Base-by-base conservation (phyloP, 2,113 vertebrate genomes). In the Cyprinodon brontotheroides region DNA sequence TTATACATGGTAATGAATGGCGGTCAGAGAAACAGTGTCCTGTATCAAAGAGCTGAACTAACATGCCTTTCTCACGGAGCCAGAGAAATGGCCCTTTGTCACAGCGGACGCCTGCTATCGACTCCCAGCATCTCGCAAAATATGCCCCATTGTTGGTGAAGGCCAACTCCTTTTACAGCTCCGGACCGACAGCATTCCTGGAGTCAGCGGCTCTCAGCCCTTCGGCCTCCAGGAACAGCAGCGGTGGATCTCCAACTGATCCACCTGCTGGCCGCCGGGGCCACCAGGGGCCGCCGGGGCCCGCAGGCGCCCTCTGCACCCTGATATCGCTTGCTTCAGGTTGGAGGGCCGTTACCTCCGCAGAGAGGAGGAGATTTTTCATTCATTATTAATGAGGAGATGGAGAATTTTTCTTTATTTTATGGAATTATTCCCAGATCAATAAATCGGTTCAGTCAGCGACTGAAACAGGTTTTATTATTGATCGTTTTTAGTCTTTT, bases 1-100 rank as follows among this genome's bases (percentile, higher is more conserved):
- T 96, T 96, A 94, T 95, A 93, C 95, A 94, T 95, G 95, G 93
- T 95, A 95, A 95, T 96, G 94, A 97, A 96, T 95, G 95, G 93
- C 90, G 91, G 93, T 96, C 94, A 95, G 95, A 96, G 96, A 94
- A 95, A 95, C 94, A 93, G 95, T 95, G 94, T 96, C 94, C 93
- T 86, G 91, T 90, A 79, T 92, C 89, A 88, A 93, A 92, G 93
- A 87, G 91, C 94, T 92, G 92, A 95, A 96, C 96, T 96, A 96
- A 94, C 89, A 89, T 89, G 86, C 93, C 95, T 95, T 97, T 99
- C 96, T 98, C 93, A 92, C 92, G 85, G 91, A 92, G 92, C 80
- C 91, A 93, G 90, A 94, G 92, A 94, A 92, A 82, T 85, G 86
- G 78, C 82, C 84, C 91, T 93, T 94, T 94, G 93, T 94, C 89